Evolutionary conservation across 2,797 vertebrate species (phyloP).

Genomic region (Pseudochaenichthys georgianus): DNA sequence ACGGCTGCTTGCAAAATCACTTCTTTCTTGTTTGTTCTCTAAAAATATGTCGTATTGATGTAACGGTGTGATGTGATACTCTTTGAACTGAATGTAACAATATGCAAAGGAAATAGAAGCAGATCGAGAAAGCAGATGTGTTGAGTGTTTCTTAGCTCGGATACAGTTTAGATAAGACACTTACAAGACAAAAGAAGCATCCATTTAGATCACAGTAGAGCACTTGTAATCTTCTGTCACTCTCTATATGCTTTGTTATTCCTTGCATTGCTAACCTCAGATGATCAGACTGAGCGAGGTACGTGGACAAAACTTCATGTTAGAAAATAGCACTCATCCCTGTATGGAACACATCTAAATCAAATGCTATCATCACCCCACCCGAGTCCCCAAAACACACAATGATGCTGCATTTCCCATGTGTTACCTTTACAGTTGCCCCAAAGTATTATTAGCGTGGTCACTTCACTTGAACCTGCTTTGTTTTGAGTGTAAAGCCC

Average conservation of each 20-base stretch:
- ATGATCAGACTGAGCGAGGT: conserved; percentile 94
- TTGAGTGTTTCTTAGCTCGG: background rate
- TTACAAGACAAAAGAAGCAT: background rate
- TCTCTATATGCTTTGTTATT: conserved; percentile 75
- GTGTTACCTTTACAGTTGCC: background rate
- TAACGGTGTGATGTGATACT: background rate
- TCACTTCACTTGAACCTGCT: conserved; percentile 22
- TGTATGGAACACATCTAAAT: background rate
- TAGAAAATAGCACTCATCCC: conserved; percentile 21
- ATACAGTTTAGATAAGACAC: background rate
- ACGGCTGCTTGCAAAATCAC: background rate
- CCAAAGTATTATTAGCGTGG: background rate
- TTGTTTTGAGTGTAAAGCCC: conserved; percentile 14
- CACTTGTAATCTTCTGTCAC: conserved; percentile 29
- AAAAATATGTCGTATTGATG: background rate
- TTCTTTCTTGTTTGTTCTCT: background rate
- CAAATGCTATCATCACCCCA: background rate
- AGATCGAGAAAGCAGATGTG: background rate
- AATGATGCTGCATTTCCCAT: background rate
- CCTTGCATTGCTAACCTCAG: conserved; percentile 89
- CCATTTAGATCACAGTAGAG: background rate
- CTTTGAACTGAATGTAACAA: background rate
- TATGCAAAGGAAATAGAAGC: background rate
- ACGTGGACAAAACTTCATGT: conserved; percentile 67
- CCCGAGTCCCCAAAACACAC: background rate